Base-by-base conservation (phyloP, 2,797 vertebrate species). In the Distichodus sexfasciatus region DNA sequence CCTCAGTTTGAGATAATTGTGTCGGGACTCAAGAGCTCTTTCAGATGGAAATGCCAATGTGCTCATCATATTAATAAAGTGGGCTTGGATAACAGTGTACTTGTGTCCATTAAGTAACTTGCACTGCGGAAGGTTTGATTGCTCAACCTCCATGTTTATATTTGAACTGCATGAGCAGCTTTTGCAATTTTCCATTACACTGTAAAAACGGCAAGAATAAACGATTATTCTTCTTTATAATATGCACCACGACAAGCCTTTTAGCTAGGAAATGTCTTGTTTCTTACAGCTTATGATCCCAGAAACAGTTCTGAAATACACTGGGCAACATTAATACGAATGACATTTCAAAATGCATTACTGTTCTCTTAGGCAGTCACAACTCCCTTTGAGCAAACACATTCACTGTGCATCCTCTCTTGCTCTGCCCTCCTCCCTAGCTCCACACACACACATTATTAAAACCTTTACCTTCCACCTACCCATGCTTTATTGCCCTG, bases 1-100 rank as follows among this genome's bases (percentile, higher is more conserved):
- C 41, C 21, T 26, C 3, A 11, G 14, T 41, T 28, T 41, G 55
- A 59, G 38, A 43, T 60, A 60, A 59, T 40, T 59, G 55, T 28
- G 14, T 59, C 21, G 6, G 23, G 36, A 4, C 35, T 59, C 7
- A 12, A 43, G 36, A 26, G 57, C 23, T 24, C 57, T 60, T 28
- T 12, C n/a, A 6, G 38, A 43, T 60, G 57, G 23, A 41, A 29
- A 60, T 43, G 33, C 6, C 31, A 38, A 24, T 6, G 12, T 58
- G 55, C 3, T 60, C 38, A 28, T 43, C 24, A 43, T 26, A 14
- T 41, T 24, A 58, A 19, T 43, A 36, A 55, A 21, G 33, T 26
- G 38, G 38, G 24, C 24, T 28, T 9, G 12, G 36, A 9, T 26
- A 24, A 28, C 4, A 6, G 23, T 8, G 23, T 2, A 28, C 14